phyloP scores from a whole-genome alignment of 2,888 invertebrate genomes.

The Galerucella nymphaeae region DNA sequence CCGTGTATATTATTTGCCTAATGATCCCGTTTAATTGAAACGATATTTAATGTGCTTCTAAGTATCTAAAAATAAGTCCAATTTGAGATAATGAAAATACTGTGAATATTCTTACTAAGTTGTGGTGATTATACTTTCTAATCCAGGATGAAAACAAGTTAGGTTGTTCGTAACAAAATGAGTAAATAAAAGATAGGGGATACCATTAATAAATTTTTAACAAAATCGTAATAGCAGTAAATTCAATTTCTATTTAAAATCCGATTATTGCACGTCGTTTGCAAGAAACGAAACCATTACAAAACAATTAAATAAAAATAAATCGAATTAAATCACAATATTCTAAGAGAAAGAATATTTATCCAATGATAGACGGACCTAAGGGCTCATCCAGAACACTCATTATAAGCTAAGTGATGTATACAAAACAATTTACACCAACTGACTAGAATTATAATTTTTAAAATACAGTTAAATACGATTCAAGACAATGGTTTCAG shows the following conservation, averaged over 20 bases:
- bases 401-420: slow-evolving; percentile 30
- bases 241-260: slow-evolving; percentile 19
- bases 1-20: too few relatives aligned
- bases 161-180: neutral
- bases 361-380: slow-evolving; percentile 11
- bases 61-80: too few relatives aligned
- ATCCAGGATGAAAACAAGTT: neutral
- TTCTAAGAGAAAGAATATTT: slow-evolving; percentile 25
- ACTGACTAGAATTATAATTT: slow-evolving; percentile 16
- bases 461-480: neutral
- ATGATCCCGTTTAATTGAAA: too few relatives aligned
- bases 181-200: neutral
- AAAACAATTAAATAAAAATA: slow-evolving; percentile 12
- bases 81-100: too few relatives aligned
- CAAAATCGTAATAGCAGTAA: neutral
- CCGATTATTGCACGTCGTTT: slow-evolving; percentile 29
- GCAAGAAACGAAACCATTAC: slow-evolving; percentile 27
- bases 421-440: slow-evolving; percentile 29
- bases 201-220: neutral
- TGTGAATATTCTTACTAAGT: too few relatives aligned
- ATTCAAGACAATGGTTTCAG: slow-evolving; percentile 2
- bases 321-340: slow-evolving; percentile 17
- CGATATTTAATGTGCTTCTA: too few relatives aligned
- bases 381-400: slow-evolving; percentile 33
- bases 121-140: neutral